Evolutionary conservation across 2,113 vertebrate genomes (phyloP).

Genomic region (Notothenia rossii): DNA sequence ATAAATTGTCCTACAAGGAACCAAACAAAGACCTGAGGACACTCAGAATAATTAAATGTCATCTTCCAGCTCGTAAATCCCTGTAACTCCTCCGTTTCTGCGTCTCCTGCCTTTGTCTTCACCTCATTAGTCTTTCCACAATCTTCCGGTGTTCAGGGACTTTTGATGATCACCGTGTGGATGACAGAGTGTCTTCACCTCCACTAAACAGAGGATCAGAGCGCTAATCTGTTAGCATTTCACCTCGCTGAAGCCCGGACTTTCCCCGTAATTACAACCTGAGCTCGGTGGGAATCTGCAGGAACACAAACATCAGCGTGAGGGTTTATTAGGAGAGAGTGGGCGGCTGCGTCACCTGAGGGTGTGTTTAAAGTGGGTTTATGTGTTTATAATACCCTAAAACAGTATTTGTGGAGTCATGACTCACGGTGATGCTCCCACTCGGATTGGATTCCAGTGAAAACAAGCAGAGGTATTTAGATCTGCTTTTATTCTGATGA

Average conservation of each 20-base stretch:
- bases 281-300: conserved; percentile 20
- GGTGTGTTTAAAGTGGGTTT: not conserved
- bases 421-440: conserved; percentile 34
- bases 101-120: not conserved
- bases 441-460: not conserved
- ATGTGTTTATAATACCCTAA: not conserved
- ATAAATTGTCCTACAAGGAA: not conserved
- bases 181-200: conserved; percentile 51
- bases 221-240: conserved; percentile 32
- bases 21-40: not conserved
- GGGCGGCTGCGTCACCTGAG: not conserved
- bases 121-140: conserved; percentile 32
- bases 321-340: not conserved
- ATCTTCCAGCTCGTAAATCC: not conserved
- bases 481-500: not conserved
- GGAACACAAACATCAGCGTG: no score
- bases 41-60: not conserved
- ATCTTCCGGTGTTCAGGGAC: conserved; percentile 2
- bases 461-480: no score
- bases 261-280: conserved; percentile 50
- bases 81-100: no score
- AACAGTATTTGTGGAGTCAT: conserved; percentile 33
- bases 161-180: conserved; percentile 24
- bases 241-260: conserved; percentile 37
- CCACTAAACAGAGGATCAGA: conserved; percentile 60